Evolutionary conservation across 92 coral and sea anemone species (phyloP), one percentile per base, ranked within the genome.

Genomic region (Heliopora coerulea): DNA sequence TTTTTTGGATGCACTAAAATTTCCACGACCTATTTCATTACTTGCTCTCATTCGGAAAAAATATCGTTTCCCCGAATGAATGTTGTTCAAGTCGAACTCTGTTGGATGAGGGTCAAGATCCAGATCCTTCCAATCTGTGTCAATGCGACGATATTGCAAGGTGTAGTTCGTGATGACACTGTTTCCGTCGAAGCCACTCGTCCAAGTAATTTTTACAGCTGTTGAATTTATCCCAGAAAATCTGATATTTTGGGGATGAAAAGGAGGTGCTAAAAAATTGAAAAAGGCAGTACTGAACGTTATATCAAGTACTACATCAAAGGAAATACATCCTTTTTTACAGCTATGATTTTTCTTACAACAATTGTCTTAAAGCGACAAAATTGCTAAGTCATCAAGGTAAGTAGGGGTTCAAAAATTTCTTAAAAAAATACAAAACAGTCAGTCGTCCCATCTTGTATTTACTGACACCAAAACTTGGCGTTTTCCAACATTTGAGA

Each of bases 171-270:
- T 57, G 27, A 92, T 84, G 23, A 83, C 78, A 62, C 92, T 84
- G 73, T 89, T 80, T 2, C 97, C 96, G 23, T 88, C 88, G 30
- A 80, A 78, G 48, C 88, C 86, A 14, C 78, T 87, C 24, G 74
- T 65, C 97, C 97, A 92, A 17, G 87, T 75, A 79, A 92, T 89
- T 75, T 92, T 92, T 26, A 92, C 83, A 13, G 96, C 96, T 4
- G 81, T 33, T 0, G 91, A 66, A 10, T 69, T 65, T 56, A 73
- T 42, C 18, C 65, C 54, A 1, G 12, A 59, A 83, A 89, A 87
- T 13, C 49, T 46, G 23, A 92, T 83, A 61, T 70, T 62, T 28
- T 39, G 54, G 1, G 97, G 97, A 2, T 96, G 90, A 14, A 79
- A 83, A 1, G 97, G 97, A 0, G 96, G 84, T 37, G 83, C 97